Base-by-base conservation (phyloP, 53 echinoderm and acorn worm species). In the Crossaster papposus region DNA sequence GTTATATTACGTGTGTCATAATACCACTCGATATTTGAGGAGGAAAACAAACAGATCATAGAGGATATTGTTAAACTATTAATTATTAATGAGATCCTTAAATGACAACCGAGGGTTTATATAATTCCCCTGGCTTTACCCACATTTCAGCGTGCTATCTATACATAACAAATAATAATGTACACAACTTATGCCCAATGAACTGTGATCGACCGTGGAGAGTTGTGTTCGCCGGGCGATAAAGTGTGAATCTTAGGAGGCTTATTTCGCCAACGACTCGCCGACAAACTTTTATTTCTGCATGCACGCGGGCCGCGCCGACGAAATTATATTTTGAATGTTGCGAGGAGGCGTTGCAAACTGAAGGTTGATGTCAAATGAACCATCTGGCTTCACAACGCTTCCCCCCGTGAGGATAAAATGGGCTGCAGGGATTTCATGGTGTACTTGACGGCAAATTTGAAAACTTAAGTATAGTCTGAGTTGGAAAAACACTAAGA, bases 241-340 rank as follows among this genome's bases (percentile, higher is more conserved):
- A 10, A 23, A 62, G 24, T n/a, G 3, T 4, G 28, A 6, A 28
- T 68, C 68, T 4, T 4, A n/a, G 68, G 22, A 28, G 24, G 68
- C 68, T 12, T 10, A 2, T 68, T 68, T 68, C 28, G 28, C 22
- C 15, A 68, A 68, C 3, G 68, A 68, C 68, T 26, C 68, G 28
- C 22, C 28, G 28, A 26, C 24, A 68, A n/a, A 24, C n/a, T n/a
- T 68, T 68, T 68, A 23, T 26, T 28, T 68, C n/a, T n/a, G n/a
- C n/a, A n/a, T n/a, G 28, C 20, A 68, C 68, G 68, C 68, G n/a
- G 28, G 68, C n/a, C n/a, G n/a, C n/a, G n/a, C n/a, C n/a, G n/a
- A n/a, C n/a, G 68, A 68, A 68, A 68, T 68, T 68, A 26, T 26
- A 68, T 68, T 68, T 26, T 68, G 68, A 68, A 68, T 28, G 68